These are phyloP conservation scores for Sparidentex hasta DNA, from an alignment of 2,797 vertebrate genomes.

Conservation along the genomic window DNA sequence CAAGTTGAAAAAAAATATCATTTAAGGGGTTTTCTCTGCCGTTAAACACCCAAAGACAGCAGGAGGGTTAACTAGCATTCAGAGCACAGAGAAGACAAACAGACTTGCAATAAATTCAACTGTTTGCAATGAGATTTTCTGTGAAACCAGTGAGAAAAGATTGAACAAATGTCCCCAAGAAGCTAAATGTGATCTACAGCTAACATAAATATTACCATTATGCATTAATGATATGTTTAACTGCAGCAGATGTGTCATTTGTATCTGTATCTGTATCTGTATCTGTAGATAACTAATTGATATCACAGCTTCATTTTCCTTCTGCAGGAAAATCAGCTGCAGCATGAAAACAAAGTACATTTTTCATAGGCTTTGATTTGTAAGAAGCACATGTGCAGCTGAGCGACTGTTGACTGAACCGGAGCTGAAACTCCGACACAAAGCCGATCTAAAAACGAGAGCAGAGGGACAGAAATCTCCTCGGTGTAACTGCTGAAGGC, in stretches of 20 bases:
- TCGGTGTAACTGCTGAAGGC: neutral
- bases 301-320: neutral
- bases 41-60: too few relatives aligned
- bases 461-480: neutral
- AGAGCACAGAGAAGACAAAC: neutral
- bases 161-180: neutral
- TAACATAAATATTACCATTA: too few relatives aligned
- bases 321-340: conserved; percentile 13
- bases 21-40: too few relatives aligned
- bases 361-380: conserved; percentile 37
- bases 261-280: too few relatives aligned
- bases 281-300: neutral
- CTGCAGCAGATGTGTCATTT: neutral
- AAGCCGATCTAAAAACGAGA: neutral
- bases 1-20: too few relatives aligned
- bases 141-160: neutral
- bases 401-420: conserved; percentile 8
- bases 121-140: conserved; percentile 1
- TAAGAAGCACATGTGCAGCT: conserved; percentile 25
- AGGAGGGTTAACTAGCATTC: neutral
- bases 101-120: neutral
- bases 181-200: neutral
- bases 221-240: neutral
- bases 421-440: neutral
- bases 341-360: conserved; percentile 16